Evolutionary conservation across 2,888 invertebrate species (phyloP).

Genomic region (Erebia palarica): DNA sequence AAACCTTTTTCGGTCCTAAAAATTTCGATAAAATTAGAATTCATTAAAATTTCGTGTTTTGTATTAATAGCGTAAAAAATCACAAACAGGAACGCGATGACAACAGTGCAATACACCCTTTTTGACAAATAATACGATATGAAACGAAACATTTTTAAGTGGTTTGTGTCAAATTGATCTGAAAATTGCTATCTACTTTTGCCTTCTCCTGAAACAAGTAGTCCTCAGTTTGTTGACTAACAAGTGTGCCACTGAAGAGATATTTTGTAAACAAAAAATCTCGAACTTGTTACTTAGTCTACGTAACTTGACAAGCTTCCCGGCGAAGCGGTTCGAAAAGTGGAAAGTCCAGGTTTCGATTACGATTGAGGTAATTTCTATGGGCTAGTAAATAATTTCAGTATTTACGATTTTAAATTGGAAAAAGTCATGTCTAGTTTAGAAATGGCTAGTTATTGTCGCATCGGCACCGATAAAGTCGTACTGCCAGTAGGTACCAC

Average conservation of each 20-base stretch:
- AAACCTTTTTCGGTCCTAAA: not conserved
- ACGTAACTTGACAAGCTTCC: not conserved
- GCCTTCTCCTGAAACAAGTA: not conserved
- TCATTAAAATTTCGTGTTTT: slow-evolving; percentile 1
- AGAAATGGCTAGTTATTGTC: too few species aligned
- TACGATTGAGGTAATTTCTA: too few species aligned
- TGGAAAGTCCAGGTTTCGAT: too few species aligned
- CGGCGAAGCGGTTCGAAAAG: too few species aligned
- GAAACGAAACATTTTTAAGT: slow-evolving; percentile 1
- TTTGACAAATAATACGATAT: slow-evolving; percentile 4
- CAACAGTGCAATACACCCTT: too few species aligned
- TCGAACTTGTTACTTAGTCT: not conserved
- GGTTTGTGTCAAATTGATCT: not conserved
- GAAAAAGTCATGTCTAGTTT: too few species aligned
- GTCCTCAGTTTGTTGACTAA: not conserved
- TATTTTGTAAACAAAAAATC: not conserved
- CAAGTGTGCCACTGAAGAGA: not conserved
- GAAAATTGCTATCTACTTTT: not conserved
- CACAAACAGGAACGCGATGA: not conserved
- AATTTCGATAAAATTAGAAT: not conserved
- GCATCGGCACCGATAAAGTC: too few species aligned
- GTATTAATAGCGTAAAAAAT: not conserved
- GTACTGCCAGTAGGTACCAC: too few species aligned
- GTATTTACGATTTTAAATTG: too few species aligned
- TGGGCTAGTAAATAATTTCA: too few species aligned